A percentile compares a stretch with the other conserved stretches of the same genome.
These are phyloP conservation scores for Melanotaenia boesemani DNA, from an alignment of 2,797 vertebrate species.

Conservation along the genomic window DNA sequence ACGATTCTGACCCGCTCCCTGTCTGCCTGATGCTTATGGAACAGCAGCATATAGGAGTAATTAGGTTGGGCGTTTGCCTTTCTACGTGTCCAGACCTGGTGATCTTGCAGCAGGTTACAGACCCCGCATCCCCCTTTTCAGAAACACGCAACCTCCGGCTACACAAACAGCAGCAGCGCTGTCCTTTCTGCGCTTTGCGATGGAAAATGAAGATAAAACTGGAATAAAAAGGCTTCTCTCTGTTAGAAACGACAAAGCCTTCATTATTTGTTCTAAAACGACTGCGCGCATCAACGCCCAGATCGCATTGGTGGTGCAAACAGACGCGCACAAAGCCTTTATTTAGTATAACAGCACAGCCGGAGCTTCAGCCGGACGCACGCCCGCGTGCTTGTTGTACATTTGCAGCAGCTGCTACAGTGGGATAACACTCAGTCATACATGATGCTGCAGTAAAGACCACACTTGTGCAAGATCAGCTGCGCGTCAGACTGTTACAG, in stretches of 20 bases:
- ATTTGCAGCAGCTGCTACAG: slow-evolving; percentile 56
- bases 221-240: not conserved
- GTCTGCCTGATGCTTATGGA: not conserved
- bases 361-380: slow-evolving; percentile 43
- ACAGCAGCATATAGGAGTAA: slow-evolving; percentile 7
- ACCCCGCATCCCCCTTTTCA: slow-evolving; percentile 39
- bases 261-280: slow-evolving; percentile 25
- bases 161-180: slow-evolving; percentile 12
- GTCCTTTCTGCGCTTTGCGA: not conserved
- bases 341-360: slow-evolving; percentile 26
- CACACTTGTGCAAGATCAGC: slow-evolving; percentile 41
- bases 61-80: slow-evolving; percentile 17
- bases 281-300: not conserved
- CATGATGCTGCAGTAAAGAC: not conserved
- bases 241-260: slow-evolving; percentile 29
- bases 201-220: not conserved
- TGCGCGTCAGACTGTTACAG: slow-evolving; percentile 40
- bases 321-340: slow-evolving; percentile 17
- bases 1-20: not conserved
- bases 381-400: slow-evolving; percentile 30
- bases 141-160: slow-evolving; percentile 15
- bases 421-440: not conserved
- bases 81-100: slow-evolving; percentile 58
- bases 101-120: slow-evolving; percentile 33
- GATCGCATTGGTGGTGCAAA: not conserved